Conservation (phyloP, 2,113 vertebrate genomes). For the Neofelis nebulosa region DNA sequence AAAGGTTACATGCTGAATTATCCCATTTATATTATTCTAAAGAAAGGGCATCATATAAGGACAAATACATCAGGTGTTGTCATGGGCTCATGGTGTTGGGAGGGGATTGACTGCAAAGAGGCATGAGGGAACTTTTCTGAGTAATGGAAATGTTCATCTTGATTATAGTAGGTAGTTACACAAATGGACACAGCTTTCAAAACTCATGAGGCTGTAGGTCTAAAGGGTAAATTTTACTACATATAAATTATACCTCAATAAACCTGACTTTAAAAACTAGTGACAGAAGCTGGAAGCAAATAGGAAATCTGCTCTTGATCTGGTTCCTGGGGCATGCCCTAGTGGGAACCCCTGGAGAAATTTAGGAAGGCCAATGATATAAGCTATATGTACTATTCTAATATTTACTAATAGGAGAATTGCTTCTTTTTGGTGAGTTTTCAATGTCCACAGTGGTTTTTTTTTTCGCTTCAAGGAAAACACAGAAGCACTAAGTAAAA, state of each 20-base stretch:
- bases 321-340: background rate
- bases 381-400: background rate
- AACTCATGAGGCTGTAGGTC: background rate
- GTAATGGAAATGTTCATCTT: background rate
- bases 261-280: background rate
- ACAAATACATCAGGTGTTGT: background rate
- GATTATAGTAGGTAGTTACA: background rate
- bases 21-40: background rate
- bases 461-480: conserved; percentile 1
- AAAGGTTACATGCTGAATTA: background rate
- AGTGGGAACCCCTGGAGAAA: background rate
- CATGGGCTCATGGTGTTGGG: background rate
- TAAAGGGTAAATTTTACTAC: background rate
- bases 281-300: background rate
- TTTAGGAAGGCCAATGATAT: background rate
- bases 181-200: background rate
- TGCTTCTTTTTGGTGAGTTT: background rate
- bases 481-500: background rate
- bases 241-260: background rate
- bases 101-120: background rate
- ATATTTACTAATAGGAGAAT: background rate
- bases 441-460: background rate
- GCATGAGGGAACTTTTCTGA: background rate
- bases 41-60: background rate
- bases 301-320: background rate